Percentiles rank a stretch among this genome's conserved stretches.
Conservation (phyloP, 2,797 vertebrate genomes). For the Neosalanx taihuensis region DNA sequence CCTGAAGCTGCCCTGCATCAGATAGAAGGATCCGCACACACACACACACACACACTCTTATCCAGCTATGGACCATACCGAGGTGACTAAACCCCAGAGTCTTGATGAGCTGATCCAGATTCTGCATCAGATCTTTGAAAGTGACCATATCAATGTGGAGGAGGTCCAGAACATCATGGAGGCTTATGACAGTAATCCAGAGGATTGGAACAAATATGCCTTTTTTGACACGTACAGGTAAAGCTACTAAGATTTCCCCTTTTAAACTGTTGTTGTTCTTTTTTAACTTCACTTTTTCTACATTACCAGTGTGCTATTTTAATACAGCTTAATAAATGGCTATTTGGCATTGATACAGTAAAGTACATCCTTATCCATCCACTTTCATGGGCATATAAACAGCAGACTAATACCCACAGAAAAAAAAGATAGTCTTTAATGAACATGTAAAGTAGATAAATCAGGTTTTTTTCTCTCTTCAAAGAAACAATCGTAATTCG, state of each 20-base stretch:
- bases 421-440: conserved; percentile 10
- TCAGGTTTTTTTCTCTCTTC: not conserved
- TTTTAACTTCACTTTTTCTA: not conserved
- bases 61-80: conserved; percentile 79
- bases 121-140: conserved; percentile 82
- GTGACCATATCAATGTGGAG: conserved; percentile 81
- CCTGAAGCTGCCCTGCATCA: conserved; percentile 1
- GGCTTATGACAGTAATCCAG: conserved; percentile 85
- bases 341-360: conserved; percentile 13
- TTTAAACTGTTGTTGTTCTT: not conserved
- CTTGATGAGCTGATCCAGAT: conserved; percentile 81
- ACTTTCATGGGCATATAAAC: too few species aligned
- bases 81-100: conserved; percentile 76
- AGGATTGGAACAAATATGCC: conserved; percentile 86
- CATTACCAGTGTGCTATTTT: not conserved
- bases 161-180: conserved; percentile 90
- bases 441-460: not conserved
- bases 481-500: too few species aligned
- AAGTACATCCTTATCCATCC: too few species aligned
- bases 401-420: too few species aligned
- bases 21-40: conserved; percentile 1
- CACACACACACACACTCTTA: not conserved
- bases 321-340: not conserved
- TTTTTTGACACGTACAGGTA: conserved; percentile 93
- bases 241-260: conserved; percentile 12